Evolutionary conservation across 92 coral and sea anemone species (phyloP).

Genomic region (Bergia puertoricense): DNA sequence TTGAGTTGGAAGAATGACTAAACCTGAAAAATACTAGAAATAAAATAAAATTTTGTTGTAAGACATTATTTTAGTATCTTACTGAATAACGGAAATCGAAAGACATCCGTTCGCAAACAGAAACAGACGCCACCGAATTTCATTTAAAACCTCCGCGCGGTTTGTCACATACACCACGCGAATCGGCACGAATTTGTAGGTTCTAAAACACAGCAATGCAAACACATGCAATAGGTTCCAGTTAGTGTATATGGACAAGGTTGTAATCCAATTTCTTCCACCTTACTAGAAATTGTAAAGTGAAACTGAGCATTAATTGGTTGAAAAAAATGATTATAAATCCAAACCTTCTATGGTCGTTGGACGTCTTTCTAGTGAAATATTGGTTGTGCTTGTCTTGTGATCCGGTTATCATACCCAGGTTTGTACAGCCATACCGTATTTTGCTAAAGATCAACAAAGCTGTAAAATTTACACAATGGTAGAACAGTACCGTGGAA

Average conservation of each 20-base stretch:
- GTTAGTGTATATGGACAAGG: not conserved
- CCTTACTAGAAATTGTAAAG: not conserved
- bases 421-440: conserved; percentile 29
- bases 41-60: not conserved
- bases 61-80: not conserved
- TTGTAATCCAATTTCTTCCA: not conserved
- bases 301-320: not conserved
- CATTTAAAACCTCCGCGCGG: not conserved
- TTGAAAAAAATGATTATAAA: not conserved
- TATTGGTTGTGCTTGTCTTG: not conserved
- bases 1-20: not conserved
- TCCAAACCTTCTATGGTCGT: not conserved
- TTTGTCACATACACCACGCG: not conserved
- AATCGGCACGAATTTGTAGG: not conserved
- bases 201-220: not conserved
- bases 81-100: not conserved
- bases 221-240: not conserved
- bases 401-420: not conserved
- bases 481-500: conserved; percentile 13
- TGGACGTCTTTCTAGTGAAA: not conserved
- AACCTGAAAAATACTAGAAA: not conserved
- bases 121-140: not conserved
- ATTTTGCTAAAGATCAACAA: conserved; percentile 24
- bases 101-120: not conserved
- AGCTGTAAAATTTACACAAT: conserved; percentile 36